Base-by-base conservation (phyloP, 2,797 vertebrate species). In the Chloroceryle inda region DNA sequence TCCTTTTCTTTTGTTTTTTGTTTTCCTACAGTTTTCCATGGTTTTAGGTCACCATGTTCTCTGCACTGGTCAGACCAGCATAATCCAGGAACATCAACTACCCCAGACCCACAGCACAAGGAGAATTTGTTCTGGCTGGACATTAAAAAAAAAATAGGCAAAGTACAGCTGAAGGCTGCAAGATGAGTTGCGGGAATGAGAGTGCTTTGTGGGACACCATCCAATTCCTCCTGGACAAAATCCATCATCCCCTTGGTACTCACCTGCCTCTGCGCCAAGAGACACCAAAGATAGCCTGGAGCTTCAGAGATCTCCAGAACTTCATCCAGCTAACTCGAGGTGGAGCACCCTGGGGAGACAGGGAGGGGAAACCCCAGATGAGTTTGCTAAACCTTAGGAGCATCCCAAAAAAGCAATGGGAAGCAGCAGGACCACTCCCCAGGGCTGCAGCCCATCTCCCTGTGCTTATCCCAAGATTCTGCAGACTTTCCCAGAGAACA, bases 151-250 rank as follows among this genome's bases (percentile, higher is more conserved):
- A n/a, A 38, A 29, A 11, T 35, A 14, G 23, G 6, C 15, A 3
- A 71, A 82, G 64, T 33, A 68, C 78, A 92, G 64, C 82, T 78
- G 92, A 89, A 94, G 78, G 89, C 94, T 96, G 87, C 73, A 56
- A 75, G 89, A 97, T 95, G 96, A 96, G 96, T 89, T 94, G 92
- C 1, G 29, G 85, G 85, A 95, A 96, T 94, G 91, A 96, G 58
- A 97, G 95, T 96, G 96, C 87, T 97, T 89, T 94, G 91, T 96
- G 96, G 96, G 96, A 94, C 24, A 89, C 29, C 91, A 92, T 96
- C 96, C 96, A 97, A 91, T 15, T 95, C 78, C 95, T 91, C 75
- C 92, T 97, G 94, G 85, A 77, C 44, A 83, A 80, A 88, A 88
- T 96, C 94, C 96, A 96, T 91, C 92, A 23, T 21, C 49, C 50